phyloP scores from a whole-genome alignment of 2,797 vertebrate genomes.

The Phrynocephalus forsythii region DNA sequence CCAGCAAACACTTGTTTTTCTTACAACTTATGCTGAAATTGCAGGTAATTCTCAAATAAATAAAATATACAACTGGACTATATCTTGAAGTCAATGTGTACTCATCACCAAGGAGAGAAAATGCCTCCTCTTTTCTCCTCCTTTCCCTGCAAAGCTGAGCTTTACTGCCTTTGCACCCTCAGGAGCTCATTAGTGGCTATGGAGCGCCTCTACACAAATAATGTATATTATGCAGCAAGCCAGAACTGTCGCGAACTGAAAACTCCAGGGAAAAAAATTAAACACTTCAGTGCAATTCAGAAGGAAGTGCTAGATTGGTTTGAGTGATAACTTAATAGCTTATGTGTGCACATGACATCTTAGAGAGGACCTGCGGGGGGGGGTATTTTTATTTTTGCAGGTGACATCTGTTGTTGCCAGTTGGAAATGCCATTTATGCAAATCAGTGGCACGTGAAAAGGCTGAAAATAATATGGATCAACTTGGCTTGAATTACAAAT shows the following conservation, averaged over 20 bases:
- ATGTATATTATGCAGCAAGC: neutral
- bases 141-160: constrained; percentile 39
- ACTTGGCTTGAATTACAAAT: constrained; percentile 53
- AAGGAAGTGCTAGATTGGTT: constrained; percentile 41
- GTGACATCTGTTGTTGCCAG: constrained; percentile 30
- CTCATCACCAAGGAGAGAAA: constrained; percentile 40
- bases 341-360: constrained; percentile 29
- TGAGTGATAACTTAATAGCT: constrained; percentile 51
- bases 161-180: constrained; percentile 50
- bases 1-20: neutral
- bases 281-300: constrained; percentile 40
- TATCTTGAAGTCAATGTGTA: constrained; percentile 51
- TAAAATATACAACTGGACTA: constrained; percentile 14
- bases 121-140: rapidly evolving
- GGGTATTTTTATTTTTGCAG: constrained; percentile 14
- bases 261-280: constrained; percentile 45
- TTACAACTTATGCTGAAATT: constrained; percentile 21
- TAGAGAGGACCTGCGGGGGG: constrained; percentile 23
- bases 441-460: constrained; percentile 52
- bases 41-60: neutral
- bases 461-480: constrained; percentile 45
- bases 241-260: constrained; percentile 51
- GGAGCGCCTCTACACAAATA: constrained; percentile 56
- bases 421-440: constrained; percentile 47
- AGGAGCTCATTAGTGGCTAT: constrained; percentile 60